phyloP scores from a whole-genome alignment of 2,797 vertebrate species.

The Enteromius afrohamiltoni region DNA sequence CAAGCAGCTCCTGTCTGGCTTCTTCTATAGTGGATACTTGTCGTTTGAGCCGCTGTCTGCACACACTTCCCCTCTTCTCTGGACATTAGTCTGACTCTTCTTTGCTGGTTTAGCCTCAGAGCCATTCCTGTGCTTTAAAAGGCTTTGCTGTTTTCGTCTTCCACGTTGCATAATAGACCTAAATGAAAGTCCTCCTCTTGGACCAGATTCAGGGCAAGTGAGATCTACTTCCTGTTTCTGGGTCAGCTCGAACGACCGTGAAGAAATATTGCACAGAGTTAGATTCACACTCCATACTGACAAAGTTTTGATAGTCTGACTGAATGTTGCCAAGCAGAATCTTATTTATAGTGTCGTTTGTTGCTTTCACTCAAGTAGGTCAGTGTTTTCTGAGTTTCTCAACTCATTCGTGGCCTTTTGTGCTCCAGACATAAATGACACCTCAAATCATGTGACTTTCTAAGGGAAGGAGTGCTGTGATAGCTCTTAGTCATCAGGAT shows the following conservation, averaged over 20 bases:
- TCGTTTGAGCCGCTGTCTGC: conserved; percentile 16
- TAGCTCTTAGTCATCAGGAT: background rate
- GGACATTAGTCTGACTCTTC: background rate
- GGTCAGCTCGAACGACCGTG: background rate
- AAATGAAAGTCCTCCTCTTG: conserved; percentile 22
- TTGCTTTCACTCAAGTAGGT: background rate
- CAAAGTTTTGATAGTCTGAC: background rate
- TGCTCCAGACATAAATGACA: background rate
- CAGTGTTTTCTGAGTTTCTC: background rate
- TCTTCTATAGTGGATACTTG: background rate
- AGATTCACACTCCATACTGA: background rate
- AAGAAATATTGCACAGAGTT: background rate
- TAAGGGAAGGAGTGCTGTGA: background rate
- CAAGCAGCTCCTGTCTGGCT: conserved; percentile 19
- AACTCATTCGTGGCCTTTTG: background rate
- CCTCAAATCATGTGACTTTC: background rate
- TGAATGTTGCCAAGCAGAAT: background rate
- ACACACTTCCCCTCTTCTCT: background rate
- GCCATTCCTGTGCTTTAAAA: conserved; percentile 36
- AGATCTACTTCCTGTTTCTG: background rate
- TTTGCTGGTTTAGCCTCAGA: conserved; percentile 19
- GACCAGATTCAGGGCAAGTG: background rate
- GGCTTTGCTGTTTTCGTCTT: conserved; percentile 8
- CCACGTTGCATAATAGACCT: conserved; percentile 31
- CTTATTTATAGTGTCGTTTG: background rate